phyloP scores from a whole-genome alignment of 1,140 invertebrate species.

The Calliphora vicina region DNA sequence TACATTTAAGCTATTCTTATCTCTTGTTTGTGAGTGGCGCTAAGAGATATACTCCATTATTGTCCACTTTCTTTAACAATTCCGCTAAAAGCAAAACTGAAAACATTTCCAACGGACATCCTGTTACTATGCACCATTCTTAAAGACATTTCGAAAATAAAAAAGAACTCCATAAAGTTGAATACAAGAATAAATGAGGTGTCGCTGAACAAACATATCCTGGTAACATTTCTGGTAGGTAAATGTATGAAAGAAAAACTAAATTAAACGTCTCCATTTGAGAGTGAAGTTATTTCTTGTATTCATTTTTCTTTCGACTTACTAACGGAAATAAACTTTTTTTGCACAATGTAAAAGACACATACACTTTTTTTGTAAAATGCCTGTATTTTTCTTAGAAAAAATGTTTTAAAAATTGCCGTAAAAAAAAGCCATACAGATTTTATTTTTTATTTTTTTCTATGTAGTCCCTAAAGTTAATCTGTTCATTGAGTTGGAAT shows the following conservation, averaged over 20 bases:
- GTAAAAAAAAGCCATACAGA: neutral
- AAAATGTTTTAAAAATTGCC: neutral
- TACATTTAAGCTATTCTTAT: too few relatives aligned
- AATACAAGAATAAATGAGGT: conserved; percentile 20
- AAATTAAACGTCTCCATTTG: conserved; percentile 22
- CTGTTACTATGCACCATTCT: neutral
- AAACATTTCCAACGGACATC: conserved; percentile 17
- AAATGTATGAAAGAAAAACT: neutral
- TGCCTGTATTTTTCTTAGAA: neutral
- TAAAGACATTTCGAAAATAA: neutral
- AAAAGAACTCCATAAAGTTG: neutral
- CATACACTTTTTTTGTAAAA: neutral
- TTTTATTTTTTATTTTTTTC: neutral
- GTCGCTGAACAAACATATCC: conserved; percentile 28
- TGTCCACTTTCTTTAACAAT: neutral
- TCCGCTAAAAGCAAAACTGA: neutral
- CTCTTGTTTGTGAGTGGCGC: neutral
- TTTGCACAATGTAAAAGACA: neutral
- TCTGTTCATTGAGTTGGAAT: conserved; percentile 9
- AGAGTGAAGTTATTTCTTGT: neutral
- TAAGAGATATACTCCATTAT: neutral
- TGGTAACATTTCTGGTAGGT: neutral
- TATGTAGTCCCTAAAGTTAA: neutral
- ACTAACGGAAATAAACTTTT: neutral
- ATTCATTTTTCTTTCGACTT: neutral